Evolutionary conservation across 2,113 vertebrate species (phyloP), one percentile per base, ranked within the genome.

Genomic region (Paracanthobrama guichenoti): DNA sequence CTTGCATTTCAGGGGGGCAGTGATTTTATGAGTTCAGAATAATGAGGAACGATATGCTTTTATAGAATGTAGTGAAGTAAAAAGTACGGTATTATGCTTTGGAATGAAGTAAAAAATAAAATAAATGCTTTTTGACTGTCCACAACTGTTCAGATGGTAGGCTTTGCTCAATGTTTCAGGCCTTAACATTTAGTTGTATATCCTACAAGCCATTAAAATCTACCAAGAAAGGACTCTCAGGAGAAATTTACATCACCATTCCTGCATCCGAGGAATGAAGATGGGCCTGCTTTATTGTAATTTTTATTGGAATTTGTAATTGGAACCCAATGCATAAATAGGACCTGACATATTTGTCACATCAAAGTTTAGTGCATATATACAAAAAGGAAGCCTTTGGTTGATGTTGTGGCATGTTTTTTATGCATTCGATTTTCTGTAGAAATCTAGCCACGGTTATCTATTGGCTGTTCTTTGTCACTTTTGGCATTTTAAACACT

Each of bases 401-500:
- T 44, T 46, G 0, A 62, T 62, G 39, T 11, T 20, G 14, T 46
- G 55, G 35, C 8, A 44, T 60, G 55, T 62, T 60, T 64, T 44
- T 79, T 16, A 62, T 12, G 11, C 48, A 57, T 71, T 66, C 1
- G 18, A 48, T 80, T 81, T 67, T 39, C 48, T 69, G 11, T 55
- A 24, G 13, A 71, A 57, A 53, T 71, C 50, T 53, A 24, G 48
- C 66, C 66, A 69, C 6, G 31, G 18, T 71, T 66, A 80, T 80
- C 72, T 83, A n/a, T 62, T 77, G 75, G 77, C 66, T 50, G 76
- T 20, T 73, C 55, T 72, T 69, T 57, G 73, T 84, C 82, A 64
- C 44, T 77, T 77, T 66, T 78, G 85, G 74, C 81, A 66, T 84
- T 66, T 80, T 16, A 22, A 74, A 71, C 53, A 69, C 74, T 59